Evolutionary conservation across 92 coral and sea anemone species (phyloP).

Genomic region (Hydrozoanthus gracilis): DNA sequence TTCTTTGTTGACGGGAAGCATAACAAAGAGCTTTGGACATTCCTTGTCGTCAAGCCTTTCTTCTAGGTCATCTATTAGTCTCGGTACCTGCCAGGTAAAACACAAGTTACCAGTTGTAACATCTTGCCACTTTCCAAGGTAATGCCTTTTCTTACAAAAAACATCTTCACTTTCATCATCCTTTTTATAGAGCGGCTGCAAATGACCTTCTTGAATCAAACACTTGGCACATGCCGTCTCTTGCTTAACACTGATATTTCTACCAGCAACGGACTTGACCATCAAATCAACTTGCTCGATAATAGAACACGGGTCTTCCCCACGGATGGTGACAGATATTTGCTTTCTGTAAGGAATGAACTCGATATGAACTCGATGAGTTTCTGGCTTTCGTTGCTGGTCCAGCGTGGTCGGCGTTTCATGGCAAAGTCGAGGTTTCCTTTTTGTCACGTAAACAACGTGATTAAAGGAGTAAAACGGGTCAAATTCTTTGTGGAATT

Average conservation of each 20-base stretch:
- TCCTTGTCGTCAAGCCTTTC: no score
- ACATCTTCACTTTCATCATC: constrained; percentile 17
- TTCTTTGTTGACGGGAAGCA: no score
- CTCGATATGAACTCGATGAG: no score
- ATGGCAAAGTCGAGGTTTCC: neutral
- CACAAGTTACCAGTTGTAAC: constrained; percentile 11
- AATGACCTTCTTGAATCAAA: constrained; percentile 13
- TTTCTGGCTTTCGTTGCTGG: neutral
- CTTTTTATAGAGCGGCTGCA: constrained; percentile 12
- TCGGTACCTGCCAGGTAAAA: constrained; percentile 10
- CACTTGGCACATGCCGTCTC: constrained; percentile 2
- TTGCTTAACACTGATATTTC: constrained; percentile 1
- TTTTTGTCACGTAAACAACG: neutral
- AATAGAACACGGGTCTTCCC: constrained; percentile 1
- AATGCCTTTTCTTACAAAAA: constrained; percentile 6
- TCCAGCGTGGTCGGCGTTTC: neutral
- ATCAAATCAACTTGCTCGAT: constrained; percentile 6
- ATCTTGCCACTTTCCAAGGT: constrained; percentile 19
- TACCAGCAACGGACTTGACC: constrained; percentile 5
- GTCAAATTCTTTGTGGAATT: neutral
- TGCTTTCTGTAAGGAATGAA: no score
- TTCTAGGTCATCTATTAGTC: constrained; percentile 9
- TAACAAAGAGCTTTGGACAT: no score
- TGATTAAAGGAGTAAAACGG: neutral
- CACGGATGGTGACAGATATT: constrained; percentile 19